A percentile compares a stretch with the other conserved stretches of the same genome.
These are phyloP conservation scores for Epizoanthus illoricatus DNA, from an alignment of 92 coral and sea anemone genomes.

Conservation along the genomic window DNA sequence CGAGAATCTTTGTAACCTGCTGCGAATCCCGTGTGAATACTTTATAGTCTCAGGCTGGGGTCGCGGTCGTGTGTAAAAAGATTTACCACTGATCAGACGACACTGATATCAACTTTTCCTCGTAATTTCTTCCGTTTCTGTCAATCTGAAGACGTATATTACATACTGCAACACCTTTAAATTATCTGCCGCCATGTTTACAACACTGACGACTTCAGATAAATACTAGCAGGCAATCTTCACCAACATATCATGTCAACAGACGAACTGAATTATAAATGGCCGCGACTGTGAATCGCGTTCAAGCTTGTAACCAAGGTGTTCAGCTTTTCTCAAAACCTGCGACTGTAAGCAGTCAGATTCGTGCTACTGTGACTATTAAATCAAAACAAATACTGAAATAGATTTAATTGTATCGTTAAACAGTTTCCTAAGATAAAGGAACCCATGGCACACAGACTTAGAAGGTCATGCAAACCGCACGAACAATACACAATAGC, in stretches of 20 bases:
- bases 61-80: background rate
- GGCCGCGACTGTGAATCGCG: background rate
- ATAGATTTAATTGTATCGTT: background rate
- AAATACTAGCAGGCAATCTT: too few species aligned
- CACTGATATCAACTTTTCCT: background rate
- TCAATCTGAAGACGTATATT: background rate
- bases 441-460: conserved; percentile 6
- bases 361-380: background rate
- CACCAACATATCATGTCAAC: background rate
- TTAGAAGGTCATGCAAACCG: background rate
- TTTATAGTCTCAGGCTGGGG: background rate
- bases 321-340: conserved; percentile 10
- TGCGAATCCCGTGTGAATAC: background rate
- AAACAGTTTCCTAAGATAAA: conserved; percentile 15
- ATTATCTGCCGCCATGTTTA: background rate
- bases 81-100: background rate
- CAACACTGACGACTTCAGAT: too few species aligned
- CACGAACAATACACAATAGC: conserved; percentile 6
- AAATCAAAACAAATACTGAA: conserved; percentile 18
- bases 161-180: background rate
- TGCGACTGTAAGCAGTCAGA: background rate
- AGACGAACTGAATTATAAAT: background rate
- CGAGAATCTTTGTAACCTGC: too few species aligned
- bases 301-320: background rate
- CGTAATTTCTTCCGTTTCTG: background rate